These are phyloP conservation scores for Protonibea diacanthus DNA, from an alignment of 2,797 vertebrate species.

Conservation along the genomic window DNA sequence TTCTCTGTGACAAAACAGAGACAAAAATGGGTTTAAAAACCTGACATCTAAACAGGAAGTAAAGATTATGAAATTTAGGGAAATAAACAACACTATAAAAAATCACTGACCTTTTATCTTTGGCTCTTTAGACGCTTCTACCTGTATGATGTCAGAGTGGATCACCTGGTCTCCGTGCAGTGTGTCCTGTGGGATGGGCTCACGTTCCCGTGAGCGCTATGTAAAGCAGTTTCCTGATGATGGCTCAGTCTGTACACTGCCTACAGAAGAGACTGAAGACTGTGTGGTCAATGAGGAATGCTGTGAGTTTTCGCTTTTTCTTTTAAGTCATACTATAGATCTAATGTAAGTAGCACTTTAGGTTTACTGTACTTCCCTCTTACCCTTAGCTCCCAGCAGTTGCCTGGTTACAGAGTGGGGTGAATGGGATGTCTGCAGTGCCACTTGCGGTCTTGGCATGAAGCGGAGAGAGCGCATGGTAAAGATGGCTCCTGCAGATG, in stretches of 20 bases:
- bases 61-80: not conserved
- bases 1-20: not conserved
- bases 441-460: slow-evolving; percentile 96
- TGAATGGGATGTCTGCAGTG: slow-evolving; percentile 97
- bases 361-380: slow-evolving; percentile 26
- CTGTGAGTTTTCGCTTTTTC: slow-evolving; percentile 84
- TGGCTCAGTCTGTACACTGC: slow-evolving; percentile 93
- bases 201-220: slow-evolving; percentile 94
- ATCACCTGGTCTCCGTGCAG: slow-evolving; percentile 98
- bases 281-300: slow-evolving; percentile 96
- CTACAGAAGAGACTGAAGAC: slow-evolving; percentile 94
- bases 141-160: slow-evolving; percentile 99
- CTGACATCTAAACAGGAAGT: no score
- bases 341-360: not conserved
- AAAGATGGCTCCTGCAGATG: slow-evolving; percentile 95
- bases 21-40: not conserved
- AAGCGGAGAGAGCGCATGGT: slow-evolving; percentile 95
- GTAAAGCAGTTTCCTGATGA: slow-evolving; percentile 98
- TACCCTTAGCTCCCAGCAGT: slow-evolving; percentile 91
- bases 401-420: slow-evolving; percentile 98
- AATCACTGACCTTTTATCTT: not conserved
- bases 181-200: slow-evolving; percentile 91
- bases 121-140: slow-evolving; percentile 88
- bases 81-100: not conserved
- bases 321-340: not conserved